These are phyloP conservation scores for Andrena cerasifolii DNA, from an alignment of 1,140 invertebrate genomes.

Conservation along the genomic window DNA sequence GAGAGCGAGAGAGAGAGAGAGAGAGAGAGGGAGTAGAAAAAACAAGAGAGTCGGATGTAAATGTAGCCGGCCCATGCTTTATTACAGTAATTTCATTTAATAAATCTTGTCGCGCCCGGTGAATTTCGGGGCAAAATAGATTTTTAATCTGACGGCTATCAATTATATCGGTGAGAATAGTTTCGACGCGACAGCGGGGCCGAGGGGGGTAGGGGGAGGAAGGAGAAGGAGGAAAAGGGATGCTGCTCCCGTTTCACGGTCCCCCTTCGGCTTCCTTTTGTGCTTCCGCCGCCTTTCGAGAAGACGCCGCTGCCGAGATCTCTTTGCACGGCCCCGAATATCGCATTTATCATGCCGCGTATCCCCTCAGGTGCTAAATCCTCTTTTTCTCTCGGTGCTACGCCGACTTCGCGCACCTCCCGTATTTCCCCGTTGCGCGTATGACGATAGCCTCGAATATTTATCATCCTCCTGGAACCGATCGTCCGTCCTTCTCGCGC, in stretches of 20 bases:
- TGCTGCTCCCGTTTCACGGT: slow-evolving; percentile 6
- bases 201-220: neutral
- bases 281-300: slow-evolving; percentile 30
- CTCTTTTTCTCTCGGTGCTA: slow-evolving; percentile 25
- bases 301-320: slow-evolving; percentile 5
- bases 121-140: slow-evolving; percentile 60
- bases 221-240: no score
- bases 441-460: slow-evolving; percentile 60
- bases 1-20: no score
- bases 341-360: slow-evolving; percentile 60
- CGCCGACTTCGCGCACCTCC: slow-evolving; percentile 9
- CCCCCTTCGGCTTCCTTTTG: slow-evolving; percentile 12
- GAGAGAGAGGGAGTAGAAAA: neutral
- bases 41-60: neutral
- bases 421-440: slow-evolving; percentile 49
- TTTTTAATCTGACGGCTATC: slow-evolving; percentile 67
- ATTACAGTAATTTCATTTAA: slow-evolving; percentile 71
- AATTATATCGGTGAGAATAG: slow-evolving; percentile 59
- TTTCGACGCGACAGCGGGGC: slow-evolving; percentile 34
- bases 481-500: neutral
- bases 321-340: slow-evolving; percentile 54
- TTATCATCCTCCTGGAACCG: slow-evolving; percentile 54
- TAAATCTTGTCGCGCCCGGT: slow-evolving; percentile 55
- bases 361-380: slow-evolving; percentile 53
- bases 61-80: slow-evolving; percentile 36